Base-by-base conservation (phyloP, 2,113 vertebrate genomes). In the Malaclemys terrapin region DNA sequence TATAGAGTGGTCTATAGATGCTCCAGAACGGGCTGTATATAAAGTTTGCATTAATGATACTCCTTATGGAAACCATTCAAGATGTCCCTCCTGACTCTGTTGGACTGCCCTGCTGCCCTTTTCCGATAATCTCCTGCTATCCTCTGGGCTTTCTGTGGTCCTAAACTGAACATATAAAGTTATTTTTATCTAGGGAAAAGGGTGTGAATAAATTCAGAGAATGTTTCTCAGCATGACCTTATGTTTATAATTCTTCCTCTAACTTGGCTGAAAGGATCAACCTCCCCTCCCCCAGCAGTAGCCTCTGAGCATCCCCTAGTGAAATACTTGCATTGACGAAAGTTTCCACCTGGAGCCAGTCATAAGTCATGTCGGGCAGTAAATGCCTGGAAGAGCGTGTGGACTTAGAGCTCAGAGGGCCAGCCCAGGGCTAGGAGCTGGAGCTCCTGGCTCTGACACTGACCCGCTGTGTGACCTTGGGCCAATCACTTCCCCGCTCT, bases 51-150 rank as follows among this genome's bases (percentile, higher is more conserved):
- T 96, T 96, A 94, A 96, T 93, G 93, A 94, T 87, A 94, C 90
- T 27, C 93, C 95, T 91, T 85, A 94, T 89, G 82, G 91, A 96
- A 96, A 91, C 95, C 3, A 87, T 93, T 95, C 95, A 95, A 96
- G 93, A 84, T 93, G 94, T 94, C 89, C 93, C 90, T 45, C 45
- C 72, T 62, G 93, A 94, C 95, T 95, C 93, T 94, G 92, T 95
- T 42, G 94, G 87, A 92, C 91, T 95, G 96, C 84, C 92, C 95
- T 90, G 81, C 62, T 97, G 94, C 93, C 96, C 94, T 96, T 97
- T 97, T 96, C 94, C 93, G 95, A 96, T 97, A 98, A 98, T 97
- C 97, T 96, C 82, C 93, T 83, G 88, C 95, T 96, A 94, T 97
- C 95, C 94, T 82, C 95, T 93, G 95, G 78, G 88, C 93, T 97